These are phyloP conservation scores for Monochamus alternatus DNA, from an alignment of 2,888 invertebrate species.

Conservation along the genomic window DNA sequence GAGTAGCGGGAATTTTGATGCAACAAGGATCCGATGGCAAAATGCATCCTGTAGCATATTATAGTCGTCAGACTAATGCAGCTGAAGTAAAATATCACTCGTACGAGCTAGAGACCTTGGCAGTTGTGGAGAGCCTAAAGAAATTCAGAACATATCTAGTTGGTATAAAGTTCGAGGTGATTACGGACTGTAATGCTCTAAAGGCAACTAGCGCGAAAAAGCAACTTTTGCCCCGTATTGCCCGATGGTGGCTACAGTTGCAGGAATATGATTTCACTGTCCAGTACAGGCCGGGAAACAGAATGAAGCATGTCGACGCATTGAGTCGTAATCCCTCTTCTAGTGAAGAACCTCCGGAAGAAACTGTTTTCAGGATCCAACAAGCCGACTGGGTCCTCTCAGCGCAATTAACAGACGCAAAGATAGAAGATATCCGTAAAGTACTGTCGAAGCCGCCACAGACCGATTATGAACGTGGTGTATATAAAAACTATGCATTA, in stretches of 20 bases:
- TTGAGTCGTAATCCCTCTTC: conserved; percentile 17
- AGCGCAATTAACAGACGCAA: conserved; percentile 45
- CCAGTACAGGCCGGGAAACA: conserved; percentile 33
- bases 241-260: conserved; percentile 59
- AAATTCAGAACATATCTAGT: conserved; percentile 55
- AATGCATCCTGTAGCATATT: conserved; percentile 6
- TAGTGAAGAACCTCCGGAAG: neutral
- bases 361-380: conserved; percentile 21
- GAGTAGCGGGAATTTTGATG: conserved; percentile 58
- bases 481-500: conserved; percentile 6
- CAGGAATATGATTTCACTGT: conserved; percentile 51
- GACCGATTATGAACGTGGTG: conserved; percentile 22
- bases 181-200: conserved; percentile 61
- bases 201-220: conserved; percentile 54
- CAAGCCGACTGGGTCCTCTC: conserved; percentile 47
- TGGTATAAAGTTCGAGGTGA: conserved; percentile 50
- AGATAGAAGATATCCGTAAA: conserved; percentile 35
- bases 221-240: conserved; percentile 57
- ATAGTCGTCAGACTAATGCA: conserved; percentile 33
- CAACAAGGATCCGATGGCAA: conserved; percentile 52
- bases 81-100: conserved; percentile 51
- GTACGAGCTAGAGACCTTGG: conserved; percentile 59
- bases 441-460: conserved; percentile 36
- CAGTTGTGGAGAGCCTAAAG: conserved; percentile 55
- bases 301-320: conserved; percentile 42